Evolutionary conservation across 2,113 vertebrate genomes (phyloP).

Genomic region (Puma concolor): DNA sequence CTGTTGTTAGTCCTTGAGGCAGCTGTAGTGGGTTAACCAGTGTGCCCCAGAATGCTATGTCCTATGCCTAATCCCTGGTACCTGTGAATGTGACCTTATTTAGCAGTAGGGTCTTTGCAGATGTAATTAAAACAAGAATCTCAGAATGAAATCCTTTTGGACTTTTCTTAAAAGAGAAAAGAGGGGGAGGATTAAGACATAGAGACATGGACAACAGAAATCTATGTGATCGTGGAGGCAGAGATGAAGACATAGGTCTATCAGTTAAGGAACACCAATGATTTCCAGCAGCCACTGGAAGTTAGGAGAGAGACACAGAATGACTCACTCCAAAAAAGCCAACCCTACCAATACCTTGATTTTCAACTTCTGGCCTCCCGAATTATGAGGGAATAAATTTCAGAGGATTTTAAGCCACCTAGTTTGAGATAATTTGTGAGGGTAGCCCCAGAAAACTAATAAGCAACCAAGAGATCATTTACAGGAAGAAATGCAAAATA

Average conservation of each 20-base stretch:
- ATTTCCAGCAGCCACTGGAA: background rate
- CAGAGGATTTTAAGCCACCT: background rate
- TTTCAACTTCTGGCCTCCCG: background rate
- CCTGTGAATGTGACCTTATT: background rate
- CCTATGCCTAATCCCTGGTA: background rate
- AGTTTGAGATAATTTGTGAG: background rate
- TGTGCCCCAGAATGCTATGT: background rate
- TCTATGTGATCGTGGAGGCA: background rate
- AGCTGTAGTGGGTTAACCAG: background rate
- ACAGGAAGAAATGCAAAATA: background rate
- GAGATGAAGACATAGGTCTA: background rate
- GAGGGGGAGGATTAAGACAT: background rate
- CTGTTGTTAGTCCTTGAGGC: background rate
- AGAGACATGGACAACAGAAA: background rate
- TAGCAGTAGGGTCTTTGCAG: background rate
- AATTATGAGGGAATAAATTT: background rate
- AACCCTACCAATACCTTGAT: background rate
- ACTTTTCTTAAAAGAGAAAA: background rate
- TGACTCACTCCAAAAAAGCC: background rate
- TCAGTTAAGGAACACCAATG: fast-evolving
- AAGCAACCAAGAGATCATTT: background rate
- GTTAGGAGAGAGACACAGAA: background rate
- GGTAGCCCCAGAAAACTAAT: background rate
- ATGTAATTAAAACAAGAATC: background rate
- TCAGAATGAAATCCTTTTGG: background rate